phyloP scores from a whole-genome alignment of 2,113 vertebrate genomes.

The Daubentonia madagascariensis region DNA sequence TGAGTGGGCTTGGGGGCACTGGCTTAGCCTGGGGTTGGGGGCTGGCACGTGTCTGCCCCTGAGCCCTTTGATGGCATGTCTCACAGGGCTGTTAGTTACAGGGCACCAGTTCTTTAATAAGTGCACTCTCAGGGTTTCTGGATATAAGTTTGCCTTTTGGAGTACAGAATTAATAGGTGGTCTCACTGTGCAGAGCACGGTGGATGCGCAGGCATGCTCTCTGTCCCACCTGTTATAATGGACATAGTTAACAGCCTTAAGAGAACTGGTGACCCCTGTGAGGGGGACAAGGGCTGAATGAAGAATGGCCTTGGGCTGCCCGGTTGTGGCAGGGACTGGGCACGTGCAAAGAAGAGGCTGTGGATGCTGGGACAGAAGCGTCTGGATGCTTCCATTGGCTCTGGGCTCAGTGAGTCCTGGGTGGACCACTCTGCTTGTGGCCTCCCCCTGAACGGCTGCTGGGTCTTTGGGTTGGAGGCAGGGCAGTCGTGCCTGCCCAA shows the following conservation, averaged over 20 bases:
- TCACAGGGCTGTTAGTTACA: background rate
- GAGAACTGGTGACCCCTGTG: accelerated
- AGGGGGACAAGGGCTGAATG: background rate
- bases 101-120: background rate
- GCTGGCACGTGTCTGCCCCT: accelerated
- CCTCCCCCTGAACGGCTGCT: accelerated
- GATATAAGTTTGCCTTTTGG: too few relatives aligned
- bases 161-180: background rate
- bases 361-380: accelerated
- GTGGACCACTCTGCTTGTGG: background rate
- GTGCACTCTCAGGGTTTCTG: accelerated
- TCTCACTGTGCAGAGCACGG: background rate
- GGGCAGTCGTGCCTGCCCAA: accelerated
- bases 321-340: accelerated
- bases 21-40: background rate
- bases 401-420: accelerated
- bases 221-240: accelerated
- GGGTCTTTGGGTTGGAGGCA: background rate
- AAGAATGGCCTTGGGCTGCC: background rate
- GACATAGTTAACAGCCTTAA: accelerated
- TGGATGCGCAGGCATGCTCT: background rate
- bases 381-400: background rate
- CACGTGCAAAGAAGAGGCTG: accelerated
- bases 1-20: background rate
- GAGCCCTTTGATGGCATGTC: too few relatives aligned